Evolutionary conservation across 2,113 vertebrate species (phyloP), one percentile per base, ranked within the genome.

Genomic region (Tetraodon nigroviridis): DNA sequence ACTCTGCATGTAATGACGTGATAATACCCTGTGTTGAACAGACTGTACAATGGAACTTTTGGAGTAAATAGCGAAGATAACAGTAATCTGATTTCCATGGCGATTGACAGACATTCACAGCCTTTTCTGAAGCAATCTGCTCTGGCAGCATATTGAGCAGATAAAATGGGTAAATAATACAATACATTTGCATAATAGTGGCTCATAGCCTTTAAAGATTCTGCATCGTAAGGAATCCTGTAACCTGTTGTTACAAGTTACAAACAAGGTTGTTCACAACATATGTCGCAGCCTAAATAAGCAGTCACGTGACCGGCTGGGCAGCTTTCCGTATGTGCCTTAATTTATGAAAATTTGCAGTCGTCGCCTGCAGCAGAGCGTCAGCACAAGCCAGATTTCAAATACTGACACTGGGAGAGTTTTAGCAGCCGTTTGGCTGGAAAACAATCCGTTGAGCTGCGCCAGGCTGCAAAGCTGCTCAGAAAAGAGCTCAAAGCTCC

Each of bases 311-410:
- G 19, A 29, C 21, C 27, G 46, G 44, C 49, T 75, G 53, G 60
- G 51, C 18, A 3, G 17, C 37, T 4, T 6, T 7, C 20, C 60
- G 65, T 51, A 65, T 49, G 58, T 41, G 53, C 15, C 59, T 63
- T 66, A 66, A 48, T 58, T 56, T 69, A 52, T 75, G 45, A 19
- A 22, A 54, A 17, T 54, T 40, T 41, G 67, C 73, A 77, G 61
- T 67, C 14, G 11, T 27, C 45, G 54, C 71, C 70, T 46, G 54
- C 58, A 60, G 71, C 60, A 15, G n/a, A 60, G 48, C 7, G 16
- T 37, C 50, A 8, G 50, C 45, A 24, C 56, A 14, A 5, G 55
- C 67, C 60, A 72, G 51, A 52, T 70, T 61, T 61, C 46, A 51
- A 41, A 59, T 45, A 21, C 53, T 37, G 61, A 77, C 51, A 56